These are phyloP conservation scores for Drosophila kanapiae DNA, from an alignment of 1,140 invertebrate species.

Conservation along the genomic window DNA sequence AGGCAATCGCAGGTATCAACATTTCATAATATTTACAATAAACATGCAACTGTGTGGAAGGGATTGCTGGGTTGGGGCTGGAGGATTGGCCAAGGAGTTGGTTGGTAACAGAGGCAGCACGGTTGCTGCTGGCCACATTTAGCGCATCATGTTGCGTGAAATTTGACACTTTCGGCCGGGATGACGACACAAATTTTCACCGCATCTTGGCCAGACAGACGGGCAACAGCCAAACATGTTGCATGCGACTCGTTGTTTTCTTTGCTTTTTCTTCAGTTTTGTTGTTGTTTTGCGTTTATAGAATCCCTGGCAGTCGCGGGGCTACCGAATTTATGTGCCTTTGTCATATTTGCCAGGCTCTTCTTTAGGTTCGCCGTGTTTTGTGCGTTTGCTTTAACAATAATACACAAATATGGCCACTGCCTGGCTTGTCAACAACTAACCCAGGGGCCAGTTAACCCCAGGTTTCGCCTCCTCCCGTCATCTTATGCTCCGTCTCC, in stretches of 20 bases:
- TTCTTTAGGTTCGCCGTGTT: slow-evolving; percentile 28
- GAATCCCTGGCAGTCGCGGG: slow-evolving; percentile 38
- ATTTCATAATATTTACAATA: slow-evolving; percentile 85
- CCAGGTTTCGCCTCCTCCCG: slow-evolving; percentile 11
- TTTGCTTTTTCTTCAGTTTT: slow-evolving; percentile 25
- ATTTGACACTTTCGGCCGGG: slow-evolving; percentile 76
- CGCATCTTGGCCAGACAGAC: slow-evolving; percentile 63
- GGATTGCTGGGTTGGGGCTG: neutral
- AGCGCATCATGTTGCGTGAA: slow-evolving; percentile 83
- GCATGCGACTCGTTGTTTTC: slow-evolving; percentile 45
- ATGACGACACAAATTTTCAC: slow-evolving; percentile 75
- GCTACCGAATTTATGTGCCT: slow-evolving; percentile 82
- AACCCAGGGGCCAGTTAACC: slow-evolving; percentile 56
- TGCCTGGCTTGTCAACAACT: slow-evolving; percentile 77
- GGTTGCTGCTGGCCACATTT: slow-evolving; percentile 78
- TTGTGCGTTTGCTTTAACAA: slow-evolving; percentile 58
- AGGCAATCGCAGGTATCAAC: slow-evolving; percentile 74
- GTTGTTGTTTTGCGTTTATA: slow-evolving; percentile 42
- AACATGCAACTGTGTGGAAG: slow-evolving; percentile 78
- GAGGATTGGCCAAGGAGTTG: slow-evolving; percentile 8
- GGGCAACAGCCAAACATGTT: slow-evolving; percentile 62
- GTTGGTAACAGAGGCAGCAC: slow-evolving; percentile 23
- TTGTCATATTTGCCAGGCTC: slow-evolving; percentile 76
- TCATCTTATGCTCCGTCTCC: slow-evolving; percentile 16
- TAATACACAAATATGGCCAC: slow-evolving; percentile 82